Base-by-base conservation (phyloP, 1,140 invertebrate species). In the Micrasema longulum region DNA sequence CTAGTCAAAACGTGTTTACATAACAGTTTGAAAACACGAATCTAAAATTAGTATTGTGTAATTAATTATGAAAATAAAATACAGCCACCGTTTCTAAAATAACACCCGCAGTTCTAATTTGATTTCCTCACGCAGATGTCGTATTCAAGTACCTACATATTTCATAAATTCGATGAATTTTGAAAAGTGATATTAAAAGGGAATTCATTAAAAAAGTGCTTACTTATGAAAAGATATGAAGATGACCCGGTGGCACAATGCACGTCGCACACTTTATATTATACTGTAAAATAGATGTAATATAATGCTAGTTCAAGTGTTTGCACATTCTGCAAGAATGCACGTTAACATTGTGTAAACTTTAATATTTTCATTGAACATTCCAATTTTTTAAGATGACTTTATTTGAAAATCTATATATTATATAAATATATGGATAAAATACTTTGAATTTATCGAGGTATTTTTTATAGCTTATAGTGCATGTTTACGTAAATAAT, bases 171-270 rank as follows among this genome's bases (percentile, higher is more conserved):
- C 55, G 35, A 60, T 20, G 55, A 60, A 60, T 60, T 60, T 60
- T 20, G 55, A 60, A 60, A 60, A 60, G 55, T 60, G 55, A 60
- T 60, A 60, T 60, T 41, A 60, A 60, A 31, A 60, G 55, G 14
- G 36, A 43, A 60, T 60, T 63, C 41, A 48, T 71, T 31, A 31
- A 53, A 20, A 38, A 60, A 60, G 55, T 60, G 55, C 55, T 60
- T 60, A 60, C 55, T 60, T 43, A 69, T 55, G 38, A 68, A 68
- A 67, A 2, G 38, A 63, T 63, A 50, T 62, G 73, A 75, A 38
- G 74, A 75, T 64, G 36, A 67, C 74, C 74, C 74, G 74, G 74
- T 72, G 74, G 74, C 74, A 75, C 74, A 75, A 75, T 70, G 74
- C 74, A 75, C 74, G 69, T 75, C 67, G 74, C 70, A 75, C 74